phyloP scores from a whole-genome alignment of 2,888 invertebrate species.

The Watsonalla cultraria region DNA sequence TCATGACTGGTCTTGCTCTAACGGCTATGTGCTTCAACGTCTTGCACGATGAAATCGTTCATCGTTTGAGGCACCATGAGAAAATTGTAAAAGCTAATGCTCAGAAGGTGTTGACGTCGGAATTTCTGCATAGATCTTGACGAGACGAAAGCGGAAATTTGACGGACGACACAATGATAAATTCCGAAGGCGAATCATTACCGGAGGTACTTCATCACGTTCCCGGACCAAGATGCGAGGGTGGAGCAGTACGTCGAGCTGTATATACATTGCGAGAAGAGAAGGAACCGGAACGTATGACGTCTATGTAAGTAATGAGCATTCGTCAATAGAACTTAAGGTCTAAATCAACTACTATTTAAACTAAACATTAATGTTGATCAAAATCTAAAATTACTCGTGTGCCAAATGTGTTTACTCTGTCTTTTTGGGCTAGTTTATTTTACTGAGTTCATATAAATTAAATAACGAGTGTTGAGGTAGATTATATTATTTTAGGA shows the following conservation, averaged over 20 bases:
- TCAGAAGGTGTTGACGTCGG: conserved; percentile 64
- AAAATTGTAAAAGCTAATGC: conserved; percentile 56
- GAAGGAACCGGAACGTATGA: conserved; percentile 58
- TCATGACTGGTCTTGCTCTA: conserved; percentile 92
- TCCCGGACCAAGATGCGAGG: conserved; percentile 52
- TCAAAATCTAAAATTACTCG: too few species aligned
- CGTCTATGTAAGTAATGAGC: conserved; percentile 47
- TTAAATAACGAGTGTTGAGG: too few species aligned
- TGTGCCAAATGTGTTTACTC: neutral
- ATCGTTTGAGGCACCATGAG: conserved; percentile 83
- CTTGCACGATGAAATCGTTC: conserved; percentile 91
- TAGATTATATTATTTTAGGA: too few species aligned
- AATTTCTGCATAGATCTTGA: conserved; percentile 70
- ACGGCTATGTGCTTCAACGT: conserved; percentile 96
- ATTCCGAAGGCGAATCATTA: conserved; percentile 65
- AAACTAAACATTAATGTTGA: too few species aligned
- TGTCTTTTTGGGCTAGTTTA: neutral
- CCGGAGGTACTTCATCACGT: conserved; percentile 73
- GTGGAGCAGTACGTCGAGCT: conserved; percentile 59
- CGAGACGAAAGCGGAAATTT: conserved; percentile 65
- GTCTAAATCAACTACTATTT: too few species aligned
- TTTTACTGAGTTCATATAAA: too few species aligned
- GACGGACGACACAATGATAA: conserved; percentile 62
- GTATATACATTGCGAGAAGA: conserved; percentile 63
- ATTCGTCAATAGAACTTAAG: neutral